A percentile compares a stretch with the other conserved stretches of the same genome.
These are phyloP conservation scores for Trematomus bernacchii DNA, from an alignment of 2,797 vertebrate genomes.

Conservation along the genomic window DNA sequence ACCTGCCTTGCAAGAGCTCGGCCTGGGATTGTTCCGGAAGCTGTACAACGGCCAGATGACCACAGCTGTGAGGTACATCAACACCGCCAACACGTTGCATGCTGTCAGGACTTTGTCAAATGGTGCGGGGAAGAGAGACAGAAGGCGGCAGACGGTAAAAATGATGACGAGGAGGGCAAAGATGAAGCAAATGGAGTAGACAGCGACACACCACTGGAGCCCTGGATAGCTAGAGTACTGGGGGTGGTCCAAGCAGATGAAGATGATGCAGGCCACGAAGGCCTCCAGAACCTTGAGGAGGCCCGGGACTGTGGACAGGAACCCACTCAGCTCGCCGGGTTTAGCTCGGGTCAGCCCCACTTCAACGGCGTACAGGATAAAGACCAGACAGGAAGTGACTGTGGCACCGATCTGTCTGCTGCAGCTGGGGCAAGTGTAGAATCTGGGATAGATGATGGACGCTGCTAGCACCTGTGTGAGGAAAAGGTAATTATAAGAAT, in stretches of 20 bases:
- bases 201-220: slow-evolving; percentile 88
- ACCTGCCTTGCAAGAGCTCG: accelerated
- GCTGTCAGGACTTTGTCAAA: slow-evolving; percentile 85
- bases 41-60: slow-evolving; percentile 90
- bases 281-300: slow-evolving; percentile 92
- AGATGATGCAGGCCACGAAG: slow-evolving; percentile 91
- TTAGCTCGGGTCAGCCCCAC: slow-evolving; percentile 86
- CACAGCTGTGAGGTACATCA: slow-evolving; percentile 88
- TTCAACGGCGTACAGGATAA: slow-evolving; percentile 84
- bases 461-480: slow-evolving; percentile 82
- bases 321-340: slow-evolving; percentile 88
- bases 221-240: accelerated
- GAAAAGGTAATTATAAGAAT: background rate
- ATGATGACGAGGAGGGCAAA: slow-evolving; percentile 87
- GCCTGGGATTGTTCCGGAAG: slow-evolving; percentile 62
- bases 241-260: slow-evolving; percentile 74
- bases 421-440: slow-evolving; percentile 42
- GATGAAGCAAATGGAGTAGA: slow-evolving; percentile 90
- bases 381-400: slow-evolving; percentile 84
- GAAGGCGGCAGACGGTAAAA: slow-evolving; percentile 84
- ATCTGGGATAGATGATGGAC: slow-evolving; percentile 86
- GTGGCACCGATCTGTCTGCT: slow-evolving; percentile 78
- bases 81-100: slow-evolving; percentile 85
- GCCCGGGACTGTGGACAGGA: slow-evolving; percentile 88
- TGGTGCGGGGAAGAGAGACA: slow-evolving; percentile 77